These are phyloP conservation scores for Amiota minor DNA, from an alignment of 2,888 invertebrate species.

Conservation along the genomic window DNA sequence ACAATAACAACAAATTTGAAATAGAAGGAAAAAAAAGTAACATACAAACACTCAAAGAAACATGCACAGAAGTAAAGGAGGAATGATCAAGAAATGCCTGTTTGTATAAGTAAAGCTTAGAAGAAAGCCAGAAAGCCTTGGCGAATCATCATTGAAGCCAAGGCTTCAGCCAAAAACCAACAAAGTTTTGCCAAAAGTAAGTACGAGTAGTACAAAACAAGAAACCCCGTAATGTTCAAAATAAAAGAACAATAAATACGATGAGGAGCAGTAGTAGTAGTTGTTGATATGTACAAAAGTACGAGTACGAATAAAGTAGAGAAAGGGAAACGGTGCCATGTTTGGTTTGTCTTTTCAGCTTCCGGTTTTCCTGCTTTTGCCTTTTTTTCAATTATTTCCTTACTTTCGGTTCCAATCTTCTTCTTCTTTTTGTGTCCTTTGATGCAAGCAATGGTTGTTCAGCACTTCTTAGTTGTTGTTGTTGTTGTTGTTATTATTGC, in stretches of 20 bases:
- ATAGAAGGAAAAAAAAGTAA: background rate
- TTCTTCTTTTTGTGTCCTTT: slow-evolving; percentile 17
- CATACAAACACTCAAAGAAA: background rate
- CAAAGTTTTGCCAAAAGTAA: slow-evolving; percentile 57
- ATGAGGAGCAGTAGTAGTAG: slow-evolving; percentile 7
- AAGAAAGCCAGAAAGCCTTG: slow-evolving; percentile 32
- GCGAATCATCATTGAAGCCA: slow-evolving; percentile 46
- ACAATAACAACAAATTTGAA: slow-evolving; percentile 20
- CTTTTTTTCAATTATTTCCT: slow-evolving; percentile 42
- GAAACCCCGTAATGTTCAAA: slow-evolving; percentile 30
- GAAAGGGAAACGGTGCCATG: slow-evolving; percentile 65
- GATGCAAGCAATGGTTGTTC: slow-evolving; percentile 25
- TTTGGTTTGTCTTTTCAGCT: slow-evolving; percentile 72
- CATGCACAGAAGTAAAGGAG: background rate
- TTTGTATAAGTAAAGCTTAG: slow-evolving; percentile 22
- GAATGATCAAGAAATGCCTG: background rate
- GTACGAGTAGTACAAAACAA: slow-evolving; percentile 18
- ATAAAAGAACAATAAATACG: slow-evolving; percentile 5
- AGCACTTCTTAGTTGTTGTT: slow-evolving; percentile 23
- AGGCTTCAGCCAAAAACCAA: slow-evolving; percentile 64
- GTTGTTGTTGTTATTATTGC: slow-evolving; percentile 23
- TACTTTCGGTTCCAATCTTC: slow-evolving; percentile 31
- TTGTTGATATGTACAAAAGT: no score
- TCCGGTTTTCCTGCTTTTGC: slow-evolving; percentile 54
- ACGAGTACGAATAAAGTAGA: slow-evolving; percentile 37